phyloP scores from a whole-genome alignment of 1,140 invertebrate species.

The Drosophila dunni region DNA sequence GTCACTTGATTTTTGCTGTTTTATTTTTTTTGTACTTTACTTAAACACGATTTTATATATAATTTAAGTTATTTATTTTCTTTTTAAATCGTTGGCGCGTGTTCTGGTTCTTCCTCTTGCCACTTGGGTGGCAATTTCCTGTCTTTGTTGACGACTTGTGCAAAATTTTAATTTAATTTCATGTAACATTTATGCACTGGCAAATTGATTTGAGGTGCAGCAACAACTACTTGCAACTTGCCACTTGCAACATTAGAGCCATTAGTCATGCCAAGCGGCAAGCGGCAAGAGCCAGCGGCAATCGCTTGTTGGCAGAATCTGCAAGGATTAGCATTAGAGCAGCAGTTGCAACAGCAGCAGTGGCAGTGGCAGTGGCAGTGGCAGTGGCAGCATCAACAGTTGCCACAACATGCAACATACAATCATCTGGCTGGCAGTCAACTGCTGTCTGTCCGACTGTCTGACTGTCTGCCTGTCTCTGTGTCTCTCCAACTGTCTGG shows the following conservation, averaged over 20 bases:
- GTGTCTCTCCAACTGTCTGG: constrained; percentile 22
- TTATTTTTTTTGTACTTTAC: constrained; percentile 23
- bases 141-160: constrained; percentile 28
- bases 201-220: constrained; percentile 67
- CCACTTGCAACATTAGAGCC: constrained; percentile 58
- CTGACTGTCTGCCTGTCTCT: constrained; percentile 19
- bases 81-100: background rate
- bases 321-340: constrained; percentile 75
- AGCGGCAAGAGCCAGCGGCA: constrained; percentile 24
- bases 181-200: constrained; percentile 59
- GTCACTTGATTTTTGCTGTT: constrained; percentile 15
- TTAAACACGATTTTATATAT: constrained; percentile 1
- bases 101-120: constrained; percentile 36
- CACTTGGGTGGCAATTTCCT: constrained; percentile 56
- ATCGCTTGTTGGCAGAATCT: constrained; percentile 40
- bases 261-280: constrained; percentile 65
- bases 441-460: constrained; percentile 12
- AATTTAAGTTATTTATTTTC: background rate
- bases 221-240: constrained; percentile 3
- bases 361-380: constrained; percentile 31
- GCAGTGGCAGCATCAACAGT: constrained; percentile 24
- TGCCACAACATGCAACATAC: constrained; percentile 66
- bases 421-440: constrained; percentile 65
- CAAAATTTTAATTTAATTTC: constrained; percentile 79
- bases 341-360: constrained; percentile 36